Evolutionary conservation across 2,888 invertebrate species (phyloP).

Genomic region (Lasioglossum vierecki): DNA sequence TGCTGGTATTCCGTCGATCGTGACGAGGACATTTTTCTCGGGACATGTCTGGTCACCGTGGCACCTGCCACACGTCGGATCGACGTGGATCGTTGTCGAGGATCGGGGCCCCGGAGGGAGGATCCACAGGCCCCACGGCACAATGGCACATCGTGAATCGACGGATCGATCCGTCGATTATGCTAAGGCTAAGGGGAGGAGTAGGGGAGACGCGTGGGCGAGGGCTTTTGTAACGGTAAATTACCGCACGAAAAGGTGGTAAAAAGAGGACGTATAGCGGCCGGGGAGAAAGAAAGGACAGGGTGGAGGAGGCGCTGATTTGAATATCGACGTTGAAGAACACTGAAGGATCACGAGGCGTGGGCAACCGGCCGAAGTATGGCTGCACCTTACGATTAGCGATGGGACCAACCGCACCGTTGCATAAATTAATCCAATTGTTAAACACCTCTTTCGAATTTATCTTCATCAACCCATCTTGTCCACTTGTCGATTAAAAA

Average conservation of each 20-base stretch:
- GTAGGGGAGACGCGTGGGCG: constrained; percentile 57
- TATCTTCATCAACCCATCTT: background rate
- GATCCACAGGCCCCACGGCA: constrained; percentile 33
- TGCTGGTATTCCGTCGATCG: constrained; percentile 43
- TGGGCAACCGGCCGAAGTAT: constrained; percentile 65
- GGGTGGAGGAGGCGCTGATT: constrained; percentile 73
- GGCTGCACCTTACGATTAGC: constrained; percentile 73
- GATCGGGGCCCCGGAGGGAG: constrained; percentile 32
- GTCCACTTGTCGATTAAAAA: background rate
- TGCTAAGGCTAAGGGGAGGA: constrained; percentile 23
- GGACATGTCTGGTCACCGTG: constrained; percentile 39
- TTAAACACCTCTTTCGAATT: background rate
- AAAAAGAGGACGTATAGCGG: constrained; percentile 69
- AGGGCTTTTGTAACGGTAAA: constrained; percentile 72
- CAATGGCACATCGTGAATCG: constrained; percentile 68
- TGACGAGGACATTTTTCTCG: constrained; percentile 56
- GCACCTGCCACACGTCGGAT: constrained; percentile 62
- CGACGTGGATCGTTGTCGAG: constrained; percentile 40
- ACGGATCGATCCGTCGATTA: constrained; percentile 69
- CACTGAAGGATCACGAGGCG: constrained; percentile 76
- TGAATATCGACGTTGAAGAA: constrained; percentile 77
- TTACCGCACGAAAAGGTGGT: constrained; percentile 70
- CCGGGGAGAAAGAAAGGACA: constrained; percentile 55
- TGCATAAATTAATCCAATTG: background rate
- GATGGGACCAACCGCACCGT: background rate